Evolutionary conservation across 2,797 vertebrate genomes (phyloP), one percentile per base, ranked within the genome.

Genomic region (Muscicapa striata): DNA sequence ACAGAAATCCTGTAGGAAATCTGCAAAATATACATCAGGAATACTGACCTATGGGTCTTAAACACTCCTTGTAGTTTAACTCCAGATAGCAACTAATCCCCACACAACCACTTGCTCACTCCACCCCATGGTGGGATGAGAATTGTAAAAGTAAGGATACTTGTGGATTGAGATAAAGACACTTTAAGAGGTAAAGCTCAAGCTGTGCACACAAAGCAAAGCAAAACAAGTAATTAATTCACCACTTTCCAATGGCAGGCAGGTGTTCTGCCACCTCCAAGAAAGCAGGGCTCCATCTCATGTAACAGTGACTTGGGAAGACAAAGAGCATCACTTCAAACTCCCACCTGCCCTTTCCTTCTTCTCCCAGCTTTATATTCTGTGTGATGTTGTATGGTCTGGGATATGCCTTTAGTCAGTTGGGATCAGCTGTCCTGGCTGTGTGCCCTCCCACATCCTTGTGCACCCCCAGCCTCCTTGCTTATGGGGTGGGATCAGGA

Each of bases 331-430:
- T 58, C 30, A 54, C 27, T 55, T 61, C 45, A 32, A 77, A 52
- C 5, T 40, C 7, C 13, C 2, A 12, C 17, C 6, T 24, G 9
- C 10, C 13, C 34, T 54, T 54, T 19, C 10, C 24, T 70, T 19
- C 43, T 57, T 57, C 9, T 49, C n/a, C 20, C 57, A 76, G n/a
- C 9, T 51, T 40, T 38, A 16, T 45, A 45, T 30, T n/a, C 43
- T 51, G 51, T 0, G 4, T 45, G 20, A 57, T 1, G 2, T 13
- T 0, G 1, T 8, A 19, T 40, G 23, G 24, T n/a, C 12, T 38
- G 36, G n/a, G 64, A 26, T 40, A 26, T 11, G 20, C 32, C 27
- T 57, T 82, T 9, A 16, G 27, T 38, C 48, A 29, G 32, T 0
- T 43, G 57, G 26, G 19, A 12, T 76, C 10, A 70, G 8, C 57